These are phyloP conservation scores for Novumbra hubbsi DNA, from an alignment of 2,797 vertebrate species.

Conservation along the genomic window DNA sequence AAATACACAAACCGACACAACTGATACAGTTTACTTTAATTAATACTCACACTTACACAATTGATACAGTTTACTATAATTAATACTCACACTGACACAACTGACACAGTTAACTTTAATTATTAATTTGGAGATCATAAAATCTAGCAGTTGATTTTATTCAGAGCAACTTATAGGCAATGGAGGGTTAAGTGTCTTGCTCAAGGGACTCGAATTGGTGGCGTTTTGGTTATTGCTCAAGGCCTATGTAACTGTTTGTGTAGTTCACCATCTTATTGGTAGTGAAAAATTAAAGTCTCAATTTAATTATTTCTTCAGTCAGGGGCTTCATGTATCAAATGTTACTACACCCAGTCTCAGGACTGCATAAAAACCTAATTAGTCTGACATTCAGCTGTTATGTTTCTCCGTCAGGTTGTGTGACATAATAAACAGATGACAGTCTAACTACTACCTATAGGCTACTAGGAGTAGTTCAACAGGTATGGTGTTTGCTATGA, in stretches of 20 bases:
- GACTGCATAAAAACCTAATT: slow-evolving; percentile 11
- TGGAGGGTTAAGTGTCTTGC: no score
- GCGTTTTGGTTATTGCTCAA: no score
- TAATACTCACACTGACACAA: slow-evolving; percentile 28
- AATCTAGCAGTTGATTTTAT: no score
- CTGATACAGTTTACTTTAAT: not conserved
- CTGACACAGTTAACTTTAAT: slow-evolving; percentile 32
- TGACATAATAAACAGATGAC: slow-evolving; percentile 20
- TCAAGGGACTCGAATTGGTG: no score
- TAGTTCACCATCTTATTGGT: slow-evolving; percentile 39
- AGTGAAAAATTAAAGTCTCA: slow-evolving; percentile 39
- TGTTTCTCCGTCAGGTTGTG: slow-evolving; percentile 25
- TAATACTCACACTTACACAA: slow-evolving; percentile 20
- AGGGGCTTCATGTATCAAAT: slow-evolving; percentile 36
- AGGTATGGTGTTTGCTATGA: not conserved
- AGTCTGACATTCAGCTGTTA: slow-evolving; percentile 23
- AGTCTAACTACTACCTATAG: slow-evolving; percentile 7
- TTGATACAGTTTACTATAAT: not conserved
- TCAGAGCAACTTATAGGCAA: no score
- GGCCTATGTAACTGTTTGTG: slow-evolving; percentile 44
- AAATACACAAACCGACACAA: slow-evolving; percentile 34
- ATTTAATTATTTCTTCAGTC: slow-evolving; percentile 18
- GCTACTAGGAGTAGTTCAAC: not conserved
- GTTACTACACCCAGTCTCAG: not conserved
- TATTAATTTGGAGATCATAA: slow-evolving; percentile 35